A percentile compares a stretch with the other conserved stretches of the same genome.
Evolutionary conservation across 1,140 invertebrate genomes (phyloP).

Genomic region (Artemia franciscana): DNA sequence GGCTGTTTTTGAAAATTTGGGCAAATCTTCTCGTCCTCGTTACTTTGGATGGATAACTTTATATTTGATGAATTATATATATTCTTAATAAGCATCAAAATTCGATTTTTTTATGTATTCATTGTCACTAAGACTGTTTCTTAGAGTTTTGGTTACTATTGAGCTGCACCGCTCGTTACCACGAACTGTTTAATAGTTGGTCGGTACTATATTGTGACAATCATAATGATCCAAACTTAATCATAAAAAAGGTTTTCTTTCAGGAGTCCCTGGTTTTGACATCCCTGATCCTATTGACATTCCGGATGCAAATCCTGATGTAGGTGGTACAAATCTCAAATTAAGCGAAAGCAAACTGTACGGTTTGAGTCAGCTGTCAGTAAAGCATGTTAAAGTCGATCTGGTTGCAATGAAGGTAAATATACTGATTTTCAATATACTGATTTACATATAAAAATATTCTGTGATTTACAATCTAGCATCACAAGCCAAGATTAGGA

Average conservation of each 20-base stretch:
- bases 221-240: not conserved
- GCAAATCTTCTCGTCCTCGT: not conserved
- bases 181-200: no score
- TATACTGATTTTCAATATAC: no score
- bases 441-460: no score
- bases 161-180: no score
- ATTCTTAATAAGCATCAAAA: no score
- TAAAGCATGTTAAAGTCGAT: conserved; percentile 35
- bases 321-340: conserved; percentile 39
- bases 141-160: no score
- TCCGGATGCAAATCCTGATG: conserved; percentile 44
- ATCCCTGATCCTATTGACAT: conserved; percentile 35
- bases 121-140: no score
- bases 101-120: no score
- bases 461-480: no score
- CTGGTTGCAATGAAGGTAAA: conserved; percentile 37
- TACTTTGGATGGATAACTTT: not conserved
- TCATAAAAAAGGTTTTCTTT: conserved; percentile 48
- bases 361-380: conserved; percentile 50
- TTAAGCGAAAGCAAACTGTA: conserved; percentile 42
- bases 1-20: not conserved
- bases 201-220: not conserved
- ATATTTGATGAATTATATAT: not conserved
- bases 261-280: conserved; percentile 40
- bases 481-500: no score